Percentiles rank a stretch among this genome's conserved stretches.
Evolutionary conservation across 2,888 invertebrate genomes (phyloP).

Genomic region (Cephus rjabovi): DNA sequence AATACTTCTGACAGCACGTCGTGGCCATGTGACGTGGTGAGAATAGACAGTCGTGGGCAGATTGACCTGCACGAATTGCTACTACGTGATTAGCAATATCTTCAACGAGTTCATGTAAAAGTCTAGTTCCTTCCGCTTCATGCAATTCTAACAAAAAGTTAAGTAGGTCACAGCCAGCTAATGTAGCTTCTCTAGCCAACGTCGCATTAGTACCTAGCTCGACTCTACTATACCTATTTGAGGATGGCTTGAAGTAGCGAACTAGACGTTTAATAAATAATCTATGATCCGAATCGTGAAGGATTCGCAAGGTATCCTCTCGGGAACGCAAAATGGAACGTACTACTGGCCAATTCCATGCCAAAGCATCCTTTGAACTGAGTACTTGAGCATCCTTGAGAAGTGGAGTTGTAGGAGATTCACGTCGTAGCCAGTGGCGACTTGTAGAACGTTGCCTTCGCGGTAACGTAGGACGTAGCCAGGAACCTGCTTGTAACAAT

Average conservation of each 20-base stretch:
- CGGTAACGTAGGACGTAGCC: conserved; percentile 55
- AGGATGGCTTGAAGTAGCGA: conserved; percentile 88
- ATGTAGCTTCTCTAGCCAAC: conserved; percentile 73
- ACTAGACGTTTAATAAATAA: conserved; percentile 82
- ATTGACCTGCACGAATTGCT: conserved; percentile 78
- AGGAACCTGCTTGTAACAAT: conserved; percentile 70
- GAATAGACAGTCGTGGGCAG: conserved; percentile 88
- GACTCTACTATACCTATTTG: conserved; percentile 87
- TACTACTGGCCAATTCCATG: conserved; percentile 96
- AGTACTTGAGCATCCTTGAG: conserved; percentile 86
- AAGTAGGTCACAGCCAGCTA: conserved; percentile 79
- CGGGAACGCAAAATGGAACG: conserved; percentile 69
- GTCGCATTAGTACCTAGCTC: conserved; percentile 73
- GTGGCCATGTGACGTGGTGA: conserved; percentile 89
- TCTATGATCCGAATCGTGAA: conserved; percentile 76
- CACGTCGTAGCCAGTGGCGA: conserved; percentile 57
- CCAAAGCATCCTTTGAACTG: conserved; percentile 80
- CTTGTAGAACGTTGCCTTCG: conserved; percentile 50
- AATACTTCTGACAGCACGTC: conserved; percentile 94
- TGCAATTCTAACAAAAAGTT: conserved; percentile 78
- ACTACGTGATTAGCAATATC: conserved; percentile 83
- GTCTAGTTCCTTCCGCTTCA: conserved; percentile 77
- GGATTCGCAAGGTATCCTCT: conserved; percentile 69
- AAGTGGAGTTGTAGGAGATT: conserved; percentile 55
- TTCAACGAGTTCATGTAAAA: conserved; percentile 81